phyloP scores from a whole-genome alignment of 2,113 vertebrate species.

The Cyprinodon variegatus region DNA sequence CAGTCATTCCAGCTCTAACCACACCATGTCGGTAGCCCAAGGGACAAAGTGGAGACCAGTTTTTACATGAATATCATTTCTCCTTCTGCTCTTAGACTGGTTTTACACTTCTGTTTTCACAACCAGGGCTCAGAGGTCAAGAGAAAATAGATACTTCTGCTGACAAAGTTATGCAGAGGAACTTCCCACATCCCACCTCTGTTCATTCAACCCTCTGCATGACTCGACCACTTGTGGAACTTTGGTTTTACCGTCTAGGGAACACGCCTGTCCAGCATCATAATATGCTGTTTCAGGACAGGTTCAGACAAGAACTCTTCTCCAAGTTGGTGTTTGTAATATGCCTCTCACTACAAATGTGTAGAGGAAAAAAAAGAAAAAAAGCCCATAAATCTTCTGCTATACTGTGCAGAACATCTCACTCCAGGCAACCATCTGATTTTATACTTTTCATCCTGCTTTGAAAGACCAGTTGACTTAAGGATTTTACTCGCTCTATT shows the following conservation, averaged over 20 bases:
- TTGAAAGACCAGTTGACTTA: constrained; percentile 28
- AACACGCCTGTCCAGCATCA: constrained; percentile 32
- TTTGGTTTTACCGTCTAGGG: constrained; percentile 37
- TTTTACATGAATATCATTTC: constrained; percentile 50
- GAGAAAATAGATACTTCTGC: constrained; percentile 56
- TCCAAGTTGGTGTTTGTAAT: constrained; percentile 42
- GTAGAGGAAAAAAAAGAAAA: neutral
- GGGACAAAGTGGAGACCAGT: constrained; percentile 36
- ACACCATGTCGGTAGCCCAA: constrained; percentile 42
- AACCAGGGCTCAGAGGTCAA: constrained; percentile 52
- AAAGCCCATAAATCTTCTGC: constrained; percentile 44
- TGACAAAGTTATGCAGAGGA: constrained; percentile 60
- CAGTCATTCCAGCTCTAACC: constrained; percentile 44
- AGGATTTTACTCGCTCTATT: constrained; percentile 47
- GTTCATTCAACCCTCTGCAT: constrained; percentile 27
- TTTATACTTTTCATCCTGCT: constrained; percentile 34
- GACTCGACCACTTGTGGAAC: constrained; percentile 35
- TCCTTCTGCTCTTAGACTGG: constrained; percentile 52
- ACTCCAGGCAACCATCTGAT: constrained; percentile 30
- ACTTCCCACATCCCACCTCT: constrained; percentile 37
- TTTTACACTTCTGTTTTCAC: constrained; percentile 62
- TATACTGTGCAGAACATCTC: constrained; percentile 28
- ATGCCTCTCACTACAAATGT: constrained; percentile 12
- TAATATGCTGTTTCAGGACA: constrained; percentile 33
- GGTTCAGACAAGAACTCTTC: constrained; percentile 41